Percentiles rank a stretch among this genome's conserved stretches.
phyloP scores from a whole-genome alignment of 1,140 invertebrate genomes.

The Microplitis demolitor region DNA sequence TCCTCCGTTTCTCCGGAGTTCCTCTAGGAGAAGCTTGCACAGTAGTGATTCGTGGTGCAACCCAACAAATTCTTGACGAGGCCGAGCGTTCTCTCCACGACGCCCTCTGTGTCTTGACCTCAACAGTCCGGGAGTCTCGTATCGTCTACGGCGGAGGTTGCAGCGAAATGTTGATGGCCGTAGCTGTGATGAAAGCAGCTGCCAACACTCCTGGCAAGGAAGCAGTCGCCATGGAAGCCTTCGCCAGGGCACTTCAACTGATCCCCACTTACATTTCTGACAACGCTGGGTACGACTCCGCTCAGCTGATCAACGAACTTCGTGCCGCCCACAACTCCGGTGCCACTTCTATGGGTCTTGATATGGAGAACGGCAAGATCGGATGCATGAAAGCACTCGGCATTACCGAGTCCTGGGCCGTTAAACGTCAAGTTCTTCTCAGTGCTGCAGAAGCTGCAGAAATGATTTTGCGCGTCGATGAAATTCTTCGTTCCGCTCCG shows the following conservation, averaged over 20 bases:
- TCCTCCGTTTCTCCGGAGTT: slow-evolving; percentile 95
- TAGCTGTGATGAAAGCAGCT: slow-evolving; percentile 83
- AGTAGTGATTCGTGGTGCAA: slow-evolving; percentile 96
- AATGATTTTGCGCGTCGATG: slow-evolving; percentile 98
- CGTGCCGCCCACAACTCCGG: slow-evolving; percentile 87
- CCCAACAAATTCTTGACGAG: slow-evolving; percentile 98
- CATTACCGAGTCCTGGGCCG: slow-evolving; percentile 95
- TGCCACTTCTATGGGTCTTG: slow-evolving; percentile 78
- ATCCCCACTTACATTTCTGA: slow-evolving; percentile 96
- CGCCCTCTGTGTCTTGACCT: slow-evolving; percentile 94
- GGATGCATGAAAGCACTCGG: slow-evolving; percentile 89
- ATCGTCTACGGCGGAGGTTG: slow-evolving; percentile 93
- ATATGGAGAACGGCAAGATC: slow-evolving; percentile 86
- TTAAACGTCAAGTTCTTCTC: slow-evolving; percentile 93
- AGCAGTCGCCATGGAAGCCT: slow-evolving; percentile 95
- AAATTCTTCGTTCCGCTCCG: slow-evolving; percentile 95
- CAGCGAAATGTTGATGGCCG: slow-evolving; percentile 96
- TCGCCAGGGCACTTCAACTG: slow-evolving; percentile 84
- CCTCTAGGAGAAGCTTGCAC: slow-evolving; percentile 96
- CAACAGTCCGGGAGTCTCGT: slow-evolving; percentile 92
- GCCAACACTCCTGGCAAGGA: slow-evolving; percentile 95
- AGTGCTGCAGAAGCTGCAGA: slow-evolving; percentile 97
- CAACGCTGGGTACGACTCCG: slow-evolving; percentile 98
- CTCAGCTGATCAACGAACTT: slow-evolving; percentile 89
- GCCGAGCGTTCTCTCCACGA: slow-evolving; percentile 98